Conservation (phyloP, 2,888 invertebrate genomes). For the Drosophila macrospina region DNA sequence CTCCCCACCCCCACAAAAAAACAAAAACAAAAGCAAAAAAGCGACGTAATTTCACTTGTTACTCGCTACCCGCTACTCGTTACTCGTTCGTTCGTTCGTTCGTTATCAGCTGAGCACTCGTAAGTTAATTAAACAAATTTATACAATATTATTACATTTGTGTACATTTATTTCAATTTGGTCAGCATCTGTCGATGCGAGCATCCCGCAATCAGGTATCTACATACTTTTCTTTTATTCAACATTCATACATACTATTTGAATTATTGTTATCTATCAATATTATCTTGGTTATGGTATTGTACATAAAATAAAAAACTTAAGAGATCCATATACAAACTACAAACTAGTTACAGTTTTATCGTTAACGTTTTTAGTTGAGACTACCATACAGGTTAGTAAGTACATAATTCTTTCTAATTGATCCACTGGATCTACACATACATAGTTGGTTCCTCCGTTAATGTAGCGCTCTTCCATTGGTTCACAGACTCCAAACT, state of each 20-base stretch:
- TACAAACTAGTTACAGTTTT: conserved; percentile 20
- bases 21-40: conserved; percentile 9
- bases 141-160: conserved; percentile 21
- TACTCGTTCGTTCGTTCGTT: conserved; percentile 29
- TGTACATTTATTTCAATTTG: conserved; percentile 21
- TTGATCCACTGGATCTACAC: conserved; percentile 35
- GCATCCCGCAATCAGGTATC: conserved; percentile 62
- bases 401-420: conserved; percentile 53
- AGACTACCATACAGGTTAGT: conserved; percentile 64
- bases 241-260: conserved; percentile 39
- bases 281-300: conserved; percentile 70
- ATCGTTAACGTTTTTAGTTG: conserved; percentile 34
- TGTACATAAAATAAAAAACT: conserved; percentile 59
- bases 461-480: conserved; percentile 58
- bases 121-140: conserved; percentile 44
- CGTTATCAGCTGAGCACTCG: conserved; percentile 40
- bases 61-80: conserved; percentile 40
- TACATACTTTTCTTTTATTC: conserved; percentile 55
- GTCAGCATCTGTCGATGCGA: conserved; percentile 37
- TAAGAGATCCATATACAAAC: conserved; percentile 18
- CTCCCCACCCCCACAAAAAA: not conserved
- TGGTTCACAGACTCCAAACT: conserved; percentile 35
- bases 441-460: conserved; percentile 53
- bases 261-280: conserved; percentile 39
- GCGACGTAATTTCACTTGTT: conserved; percentile 35